Percentiles rank a stretch among this genome's conserved stretches.
Evolutionary conservation across 2,888 invertebrate species (phyloP).

Genomic region (Epiblema foenella): DNA sequence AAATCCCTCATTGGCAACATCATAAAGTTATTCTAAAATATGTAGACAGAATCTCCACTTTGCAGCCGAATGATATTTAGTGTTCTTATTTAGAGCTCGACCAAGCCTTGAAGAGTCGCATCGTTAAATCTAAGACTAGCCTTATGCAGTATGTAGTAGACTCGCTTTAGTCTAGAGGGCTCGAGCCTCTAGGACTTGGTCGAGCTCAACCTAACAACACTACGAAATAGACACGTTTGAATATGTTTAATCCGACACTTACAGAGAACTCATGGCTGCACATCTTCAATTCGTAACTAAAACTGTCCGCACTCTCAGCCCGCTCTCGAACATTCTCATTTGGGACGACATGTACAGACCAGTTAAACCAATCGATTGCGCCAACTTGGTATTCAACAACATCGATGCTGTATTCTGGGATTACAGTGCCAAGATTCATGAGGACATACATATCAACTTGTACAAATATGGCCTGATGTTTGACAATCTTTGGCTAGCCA

Average conservation of each 20-base stretch:
- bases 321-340: conserved; percentile 86
- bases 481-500: conserved; percentile 90
- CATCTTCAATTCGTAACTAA: conserved; percentile 85
- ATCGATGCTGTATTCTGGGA: conserved; percentile 90
- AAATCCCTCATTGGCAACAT: too few species aligned
- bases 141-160: too few species aligned
- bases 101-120: too few species aligned
- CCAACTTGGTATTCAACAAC: conserved; percentile 71
- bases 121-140: too few species aligned
- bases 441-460: conserved; percentile 59
- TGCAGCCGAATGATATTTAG: too few species aligned
- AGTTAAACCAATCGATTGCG: conserved; percentile 77
- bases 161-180: too few species aligned
- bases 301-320: conserved; percentile 76
- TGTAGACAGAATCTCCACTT: too few species aligned
- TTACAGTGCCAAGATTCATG: conserved; percentile 72
- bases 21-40: too few species aligned
- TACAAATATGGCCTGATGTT: conserved; percentile 77
- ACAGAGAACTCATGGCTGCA: conserved; percentile 84
- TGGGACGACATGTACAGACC: conserved; percentile 93
- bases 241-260: conserved; percentile 17
- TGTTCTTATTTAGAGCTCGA: too few species aligned
- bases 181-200: too few species aligned
- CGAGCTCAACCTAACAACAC: too few species aligned
- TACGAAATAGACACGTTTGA: too few species aligned